A percentile compares a stretch with the other conserved stretches of the same genome.
phyloP scores from a whole-genome alignment of 2,888 invertebrate species.

The Spilosoma lubricipeda region DNA sequence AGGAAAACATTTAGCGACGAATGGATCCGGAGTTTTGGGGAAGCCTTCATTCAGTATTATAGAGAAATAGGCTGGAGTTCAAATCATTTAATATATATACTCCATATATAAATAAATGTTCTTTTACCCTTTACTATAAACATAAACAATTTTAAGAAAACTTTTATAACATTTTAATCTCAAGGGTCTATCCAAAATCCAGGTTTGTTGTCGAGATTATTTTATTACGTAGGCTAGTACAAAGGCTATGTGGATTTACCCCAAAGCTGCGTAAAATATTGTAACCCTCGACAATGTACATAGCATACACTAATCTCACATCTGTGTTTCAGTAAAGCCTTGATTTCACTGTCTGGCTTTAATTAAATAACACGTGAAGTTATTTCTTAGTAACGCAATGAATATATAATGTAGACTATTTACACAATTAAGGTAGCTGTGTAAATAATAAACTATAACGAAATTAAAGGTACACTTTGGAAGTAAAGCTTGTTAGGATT shows the following conservation, averaged over 20 bases:
- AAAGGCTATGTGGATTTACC: conserved; percentile 28
- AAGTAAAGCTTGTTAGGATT: neutral
- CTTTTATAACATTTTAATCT: conserved; percentile 7
- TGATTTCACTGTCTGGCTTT: neutral
- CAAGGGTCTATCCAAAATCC: conserved; percentile 11
- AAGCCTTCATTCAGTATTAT: no score
- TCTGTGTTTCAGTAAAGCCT: neutral
- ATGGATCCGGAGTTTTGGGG: no score
- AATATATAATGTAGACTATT: neutral
- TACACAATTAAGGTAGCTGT: neutral
- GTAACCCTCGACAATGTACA: conserved; percentile 22
- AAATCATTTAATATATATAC: no score
- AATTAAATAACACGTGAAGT: neutral
- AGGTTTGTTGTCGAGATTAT: conserved; percentile 31
- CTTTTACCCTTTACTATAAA: no score
- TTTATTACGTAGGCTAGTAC: conserved; percentile 25
- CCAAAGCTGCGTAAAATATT: conserved; percentile 36
- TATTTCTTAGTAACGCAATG: neutral
- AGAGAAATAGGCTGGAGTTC: no score
- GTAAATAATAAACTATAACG: neutral
- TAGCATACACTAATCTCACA: conserved; percentile 25
- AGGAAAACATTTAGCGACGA: no score
- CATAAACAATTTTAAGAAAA: neutral
- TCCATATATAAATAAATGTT: no score
- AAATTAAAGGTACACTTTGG: neutral